A percentile compares a stretch with the other conserved stretches of the same genome.
phyloP scores from a whole-genome alignment of 1,140 invertebrate species.

The Scaptomyza montana region DNA sequence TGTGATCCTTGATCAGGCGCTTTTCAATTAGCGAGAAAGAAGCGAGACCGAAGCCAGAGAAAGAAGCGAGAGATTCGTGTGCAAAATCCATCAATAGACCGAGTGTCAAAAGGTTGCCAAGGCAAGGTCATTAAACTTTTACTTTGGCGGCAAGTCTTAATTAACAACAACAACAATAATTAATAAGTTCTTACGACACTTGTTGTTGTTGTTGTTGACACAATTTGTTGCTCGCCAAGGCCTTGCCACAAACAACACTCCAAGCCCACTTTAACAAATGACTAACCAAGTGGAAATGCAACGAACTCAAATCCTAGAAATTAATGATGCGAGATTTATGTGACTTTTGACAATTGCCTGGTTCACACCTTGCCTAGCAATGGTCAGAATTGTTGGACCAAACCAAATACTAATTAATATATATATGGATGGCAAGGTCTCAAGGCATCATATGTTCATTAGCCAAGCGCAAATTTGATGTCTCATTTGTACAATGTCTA shows the following conservation, averaged over 20 bases:
- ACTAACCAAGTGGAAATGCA: slow-evolving; percentile 77
- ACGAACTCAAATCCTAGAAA: slow-evolving; percentile 29
- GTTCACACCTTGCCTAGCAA: slow-evolving; percentile 22
- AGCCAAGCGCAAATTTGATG: slow-evolving; percentile 51
- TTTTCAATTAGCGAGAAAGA: too few relatives aligned
- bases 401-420: slow-evolving; percentile 1
- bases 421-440: slow-evolving; percentile 38
- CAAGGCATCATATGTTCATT: slow-evolving; percentile 35
- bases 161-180: slow-evolving; percentile 11
- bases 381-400: slow-evolving; percentile 10
- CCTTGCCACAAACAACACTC: slow-evolving; percentile 14
- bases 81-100: slow-evolving; percentile 21
- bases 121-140: slow-evolving; percentile 64
- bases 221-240: slow-evolving; percentile 55
- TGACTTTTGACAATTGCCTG: slow-evolving; percentile 13
- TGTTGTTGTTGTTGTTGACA: slow-evolving; percentile 58
- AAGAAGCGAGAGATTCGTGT: slow-evolving; percentile 28
- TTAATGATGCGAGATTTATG: slow-evolving; percentile 54
- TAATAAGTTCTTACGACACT: slow-evolving; percentile 30
- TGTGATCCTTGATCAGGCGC: not conserved
- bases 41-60: too few relatives aligned
- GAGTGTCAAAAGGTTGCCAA: slow-evolving; percentile 34
- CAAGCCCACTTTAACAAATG: slow-evolving; percentile 63
- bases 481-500: slow-evolving; percentile 27
- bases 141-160: slow-evolving; percentile 15